These are phyloP conservation scores for Drosophila aldrichi DNA, from an alignment of 2,888 invertebrate species.

Conservation along the genomic window DNA sequence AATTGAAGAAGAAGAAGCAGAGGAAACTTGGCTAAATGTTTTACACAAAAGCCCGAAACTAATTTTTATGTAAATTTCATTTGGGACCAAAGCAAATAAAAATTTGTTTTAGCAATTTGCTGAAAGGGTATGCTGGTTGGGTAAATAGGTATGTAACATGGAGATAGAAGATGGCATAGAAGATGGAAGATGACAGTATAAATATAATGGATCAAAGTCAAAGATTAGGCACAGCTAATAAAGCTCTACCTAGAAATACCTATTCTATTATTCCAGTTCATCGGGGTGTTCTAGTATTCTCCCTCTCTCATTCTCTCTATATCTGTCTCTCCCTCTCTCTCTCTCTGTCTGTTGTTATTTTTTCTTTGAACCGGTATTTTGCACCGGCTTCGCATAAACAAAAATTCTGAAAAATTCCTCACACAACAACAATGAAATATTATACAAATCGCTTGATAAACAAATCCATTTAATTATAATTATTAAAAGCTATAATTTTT, in stretches of 20 bases:
- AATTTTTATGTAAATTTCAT: slow-evolving; percentile 55
- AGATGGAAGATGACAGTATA: not conserved
- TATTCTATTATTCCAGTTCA: not conserved
- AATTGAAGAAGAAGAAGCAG: not conserved
- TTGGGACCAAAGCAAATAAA: slow-evolving; percentile 23
- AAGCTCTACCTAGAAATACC: no score
- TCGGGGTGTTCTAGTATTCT: not conserved
- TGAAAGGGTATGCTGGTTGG: not conserved
- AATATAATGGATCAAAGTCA: not conserved
- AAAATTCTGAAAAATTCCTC: slow-evolving; percentile 22
- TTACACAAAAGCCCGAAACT: slow-evolving; percentile 51
- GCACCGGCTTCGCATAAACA: slow-evolving; percentile 21
- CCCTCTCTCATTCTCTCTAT: no score
- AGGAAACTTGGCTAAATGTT: slow-evolving; percentile 40
- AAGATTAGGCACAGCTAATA: not conserved
- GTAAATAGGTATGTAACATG: not conserved
- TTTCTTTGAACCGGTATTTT: slow-evolving; percentile 26
- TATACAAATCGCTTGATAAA: slow-evolving; percentile 38
- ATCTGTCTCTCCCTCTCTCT: not conserved
- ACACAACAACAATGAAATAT: slow-evolving; percentile 18
- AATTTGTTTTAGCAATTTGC: not conserved
- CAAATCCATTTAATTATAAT: slow-evolving; percentile 48
- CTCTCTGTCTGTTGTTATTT: not conserved
- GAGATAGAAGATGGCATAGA: not conserved
- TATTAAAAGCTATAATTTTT: slow-evolving; percentile 12